Evolutionary conservation across 2,113 vertebrate species (phyloP).

Genomic region (Phylloscopus trochilus): DNA sequence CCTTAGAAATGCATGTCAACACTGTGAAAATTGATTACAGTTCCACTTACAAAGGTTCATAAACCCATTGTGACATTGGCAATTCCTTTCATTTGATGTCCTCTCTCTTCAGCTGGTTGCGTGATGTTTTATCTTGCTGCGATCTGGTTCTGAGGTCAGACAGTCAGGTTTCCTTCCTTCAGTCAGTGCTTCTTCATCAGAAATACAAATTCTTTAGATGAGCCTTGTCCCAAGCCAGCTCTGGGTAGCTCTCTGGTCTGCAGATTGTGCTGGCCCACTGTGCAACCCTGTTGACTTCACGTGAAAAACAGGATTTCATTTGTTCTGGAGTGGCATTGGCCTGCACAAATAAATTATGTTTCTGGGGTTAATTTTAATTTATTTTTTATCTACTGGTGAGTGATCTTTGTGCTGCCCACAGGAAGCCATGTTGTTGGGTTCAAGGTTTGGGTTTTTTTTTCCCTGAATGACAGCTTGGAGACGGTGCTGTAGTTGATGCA

Average conservation of each 20-base stretch:
- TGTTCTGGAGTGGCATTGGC: not conserved
- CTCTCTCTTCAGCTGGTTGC: not conserved
- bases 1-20: not conserved
- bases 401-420: not conserved
- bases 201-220: not conserved
- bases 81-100: not conserved
- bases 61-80: accelerated
- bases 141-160: not conserved
- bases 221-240: not conserved
- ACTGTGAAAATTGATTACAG: not conserved
- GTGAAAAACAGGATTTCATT: not conserved
- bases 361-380: not conserved
- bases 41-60: not conserved
- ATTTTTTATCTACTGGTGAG: not conserved
- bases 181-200: not conserved
- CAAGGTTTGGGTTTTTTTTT: not conserved
- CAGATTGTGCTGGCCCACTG: not conserved
- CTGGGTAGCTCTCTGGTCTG: not conserved
- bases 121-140: not conserved
- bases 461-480: not conserved
- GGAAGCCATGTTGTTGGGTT: not conserved
- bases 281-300: not conserved
- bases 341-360: not conserved
- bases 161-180: not conserved
- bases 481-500: not conserved